Percentiles rank a stretch among this genome's conserved stretches.
phyloP scores from a whole-genome alignment of 2,113 vertebrate species.

The Micronisus gabar region DNA sequence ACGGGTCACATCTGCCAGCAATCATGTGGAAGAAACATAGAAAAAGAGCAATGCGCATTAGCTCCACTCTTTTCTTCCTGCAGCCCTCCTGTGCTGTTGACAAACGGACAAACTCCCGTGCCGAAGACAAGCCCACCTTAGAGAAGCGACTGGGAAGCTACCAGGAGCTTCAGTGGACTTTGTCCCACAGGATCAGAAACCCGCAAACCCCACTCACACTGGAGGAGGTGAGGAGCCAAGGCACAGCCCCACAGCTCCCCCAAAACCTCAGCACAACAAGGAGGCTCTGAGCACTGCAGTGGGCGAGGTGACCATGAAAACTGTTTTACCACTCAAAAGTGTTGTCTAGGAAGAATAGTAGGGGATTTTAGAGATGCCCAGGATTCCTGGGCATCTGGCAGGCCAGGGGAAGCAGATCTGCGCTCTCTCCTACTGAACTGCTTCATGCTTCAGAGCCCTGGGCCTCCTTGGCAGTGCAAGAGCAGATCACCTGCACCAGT shows the following conservation, averaged over 20 bases:
- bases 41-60: not conserved
- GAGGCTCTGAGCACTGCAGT: not conserved
- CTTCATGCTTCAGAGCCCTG: not conserved
- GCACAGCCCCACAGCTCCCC: not conserved
- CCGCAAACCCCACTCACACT: fast-evolving
- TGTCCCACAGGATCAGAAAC: not conserved
- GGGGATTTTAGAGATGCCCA: not conserved
- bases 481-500: not conserved
- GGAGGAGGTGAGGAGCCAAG: not conserved
- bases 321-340: not conserved
- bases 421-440: not conserved
- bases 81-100: not conserved
- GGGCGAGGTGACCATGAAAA: not conserved
- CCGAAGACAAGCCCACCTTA: not conserved
- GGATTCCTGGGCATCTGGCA: not conserved
- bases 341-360: not conserved
- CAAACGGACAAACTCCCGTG: not conserved
- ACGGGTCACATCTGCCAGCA: slow-evolving; percentile 37
- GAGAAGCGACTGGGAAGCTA: not conserved
- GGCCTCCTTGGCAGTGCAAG: not conserved
- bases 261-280: not conserved
- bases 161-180: not conserved
- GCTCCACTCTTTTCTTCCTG: not conserved
- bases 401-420: not conserved
- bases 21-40: slow-evolving; percentile 8